Evolutionary conservation across 92 coral and sea anemone species (phyloP).

Genomic region (Bergia sp.): DNA sequence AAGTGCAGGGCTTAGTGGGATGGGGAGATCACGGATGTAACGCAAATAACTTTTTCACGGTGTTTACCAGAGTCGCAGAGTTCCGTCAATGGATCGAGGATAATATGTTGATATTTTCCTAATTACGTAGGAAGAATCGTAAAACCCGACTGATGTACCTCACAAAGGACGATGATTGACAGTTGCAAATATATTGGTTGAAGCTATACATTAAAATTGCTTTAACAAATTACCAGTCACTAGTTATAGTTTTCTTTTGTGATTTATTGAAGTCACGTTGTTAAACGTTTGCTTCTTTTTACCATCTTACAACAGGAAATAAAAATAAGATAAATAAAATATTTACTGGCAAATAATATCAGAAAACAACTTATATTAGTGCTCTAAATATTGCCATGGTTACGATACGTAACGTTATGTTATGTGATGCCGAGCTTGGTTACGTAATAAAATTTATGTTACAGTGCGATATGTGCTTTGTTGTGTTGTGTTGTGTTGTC

Average conservation of each 20-base stretch:
- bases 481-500: neutral
- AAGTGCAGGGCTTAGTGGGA: slow-evolving; percentile 54
- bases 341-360: no score
- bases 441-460: no score
- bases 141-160: no score
- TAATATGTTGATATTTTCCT: neutral
- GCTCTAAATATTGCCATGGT: neutral
- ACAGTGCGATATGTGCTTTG: neutral
- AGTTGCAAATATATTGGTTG: no score
- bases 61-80: slow-evolving; percentile 43
- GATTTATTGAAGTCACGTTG: no score
- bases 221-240: no score
- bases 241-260: no score
- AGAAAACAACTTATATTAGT: neutral
- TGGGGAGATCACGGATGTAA: slow-evolving; percentile 53
- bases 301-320: no score
- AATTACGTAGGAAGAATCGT: neutral
- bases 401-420: neutral
- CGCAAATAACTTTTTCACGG: slow-evolving; percentile 39
- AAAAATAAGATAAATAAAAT: no score
- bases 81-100: slow-evolving; percentile 38
- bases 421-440: neutral
- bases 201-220: no score
- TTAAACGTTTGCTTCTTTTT: no score
- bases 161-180: no score